Conservation (phyloP, 2,888 invertebrate species). For the Silvanus unidentatus region DNA sequence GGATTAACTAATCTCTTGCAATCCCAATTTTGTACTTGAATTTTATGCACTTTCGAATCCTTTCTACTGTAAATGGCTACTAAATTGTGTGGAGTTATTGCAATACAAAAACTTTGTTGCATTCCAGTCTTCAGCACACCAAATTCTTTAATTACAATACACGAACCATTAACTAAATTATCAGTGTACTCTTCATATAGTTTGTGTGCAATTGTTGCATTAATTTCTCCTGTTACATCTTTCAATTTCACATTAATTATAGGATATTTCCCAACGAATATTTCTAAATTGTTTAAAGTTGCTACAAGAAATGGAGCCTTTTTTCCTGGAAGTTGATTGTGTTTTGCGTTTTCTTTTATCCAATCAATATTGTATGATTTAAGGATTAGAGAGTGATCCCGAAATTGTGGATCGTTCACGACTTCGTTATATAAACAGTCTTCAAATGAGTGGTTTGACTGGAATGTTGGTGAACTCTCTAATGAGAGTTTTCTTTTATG, state of each 20-base stretch:
- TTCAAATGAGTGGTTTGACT: no score
- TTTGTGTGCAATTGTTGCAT: slow-evolving; percentile 32
- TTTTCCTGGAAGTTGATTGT: slow-evolving; percentile 27
- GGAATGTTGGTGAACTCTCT: no score
- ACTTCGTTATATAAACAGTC: no score
- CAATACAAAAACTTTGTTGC: slow-evolving; percentile 31
- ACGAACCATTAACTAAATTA: slow-evolving; percentile 30
- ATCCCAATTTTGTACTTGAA: background rate
- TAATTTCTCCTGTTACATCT: slow-evolving; percentile 37
- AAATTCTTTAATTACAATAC: slow-evolving; percentile 33
- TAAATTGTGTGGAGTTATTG: slow-evolving; percentile 36
- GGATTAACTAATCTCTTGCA: no score
- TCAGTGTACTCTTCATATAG: slow-evolving; percentile 32
- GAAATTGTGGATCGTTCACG: background rate
- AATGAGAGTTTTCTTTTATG: no score
- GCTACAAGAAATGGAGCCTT: slow-evolving; percentile 39
- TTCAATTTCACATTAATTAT: slow-evolving; percentile 31
- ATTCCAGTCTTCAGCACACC: slow-evolving; percentile 30
- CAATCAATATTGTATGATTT: slow-evolving; percentile 36
- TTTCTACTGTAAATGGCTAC: slow-evolving; percentile 30
- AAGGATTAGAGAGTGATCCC: slow-evolving; percentile 9
- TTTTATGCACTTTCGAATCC: slow-evolving; percentile 1
- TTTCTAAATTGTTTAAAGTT: slow-evolving; percentile 30
- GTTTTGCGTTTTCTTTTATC: slow-evolving; percentile 31
- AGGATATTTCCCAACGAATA: slow-evolving; percentile 24